Evolutionary conservation across 1,140 invertebrate species (phyloP).

Genomic region (Drosophila sechellia): DNA sequence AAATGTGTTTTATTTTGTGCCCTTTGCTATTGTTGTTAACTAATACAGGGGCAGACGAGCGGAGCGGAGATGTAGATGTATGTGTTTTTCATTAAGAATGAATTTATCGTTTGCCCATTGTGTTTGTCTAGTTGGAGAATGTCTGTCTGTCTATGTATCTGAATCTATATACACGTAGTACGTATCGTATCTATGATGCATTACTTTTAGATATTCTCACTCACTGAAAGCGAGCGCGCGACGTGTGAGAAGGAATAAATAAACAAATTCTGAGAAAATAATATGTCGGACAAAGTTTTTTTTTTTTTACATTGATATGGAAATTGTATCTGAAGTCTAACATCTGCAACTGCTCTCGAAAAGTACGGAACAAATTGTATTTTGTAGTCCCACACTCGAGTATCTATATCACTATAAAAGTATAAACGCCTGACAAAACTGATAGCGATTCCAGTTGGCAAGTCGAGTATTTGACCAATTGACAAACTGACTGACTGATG

Average conservation of each 20-base stretch:
- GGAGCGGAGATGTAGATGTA: constrained; percentile 4
- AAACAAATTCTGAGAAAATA: constrained; percentile 26
- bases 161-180: neutral
- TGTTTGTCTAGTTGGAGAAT: constrained; percentile 40
- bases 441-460: constrained; percentile 52
- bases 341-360: constrained; percentile 23
- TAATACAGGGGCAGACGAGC: constrained; percentile 20
- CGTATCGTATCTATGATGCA: constrained; percentile 32
- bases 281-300: constrained; percentile 10
- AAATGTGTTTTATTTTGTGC: constrained; percentile 42
- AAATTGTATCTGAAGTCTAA: constrained; percentile 17
- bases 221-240: neutral
- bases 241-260: constrained; percentile 8
- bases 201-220: constrained; percentile 34
- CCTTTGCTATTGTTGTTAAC: constrained; percentile 35
- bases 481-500: constrained; percentile 41
- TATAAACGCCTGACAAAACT: constrained; percentile 45
- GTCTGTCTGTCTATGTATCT: constrained; percentile 15
- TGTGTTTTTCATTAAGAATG: constrained; percentile 74
- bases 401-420: constrained; percentile 35
- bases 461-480: constrained; percentile 36
- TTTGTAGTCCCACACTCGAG: constrained; percentile 3
- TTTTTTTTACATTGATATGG: constrained; percentile 17
- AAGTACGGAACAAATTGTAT: constrained; percentile 18
- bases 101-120: constrained; percentile 51